These are phyloP conservation scores for Borostomias antarcticus DNA, from an alignment of 2,797 vertebrate genomes.

Conservation along the genomic window DNA sequence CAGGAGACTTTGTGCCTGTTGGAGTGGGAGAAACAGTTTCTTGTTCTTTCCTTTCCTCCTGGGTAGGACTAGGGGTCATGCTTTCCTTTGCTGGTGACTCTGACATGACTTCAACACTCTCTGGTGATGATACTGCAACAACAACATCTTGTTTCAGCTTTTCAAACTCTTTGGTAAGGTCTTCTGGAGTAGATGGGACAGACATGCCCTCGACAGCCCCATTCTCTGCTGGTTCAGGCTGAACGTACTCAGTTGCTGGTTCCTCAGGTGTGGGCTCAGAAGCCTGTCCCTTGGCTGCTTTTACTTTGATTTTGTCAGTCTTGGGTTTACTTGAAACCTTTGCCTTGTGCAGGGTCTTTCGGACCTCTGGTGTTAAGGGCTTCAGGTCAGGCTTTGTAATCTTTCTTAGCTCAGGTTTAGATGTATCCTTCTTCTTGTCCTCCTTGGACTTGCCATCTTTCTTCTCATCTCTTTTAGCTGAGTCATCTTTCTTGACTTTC, in stretches of 20 bases:
- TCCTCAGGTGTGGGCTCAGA: slow-evolving; percentile 56
- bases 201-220: slow-evolving; percentile 68
- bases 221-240: slow-evolving; percentile 55
- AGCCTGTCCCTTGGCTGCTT: slow-evolving; percentile 56
- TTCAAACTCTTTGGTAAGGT: slow-evolving; percentile 91
- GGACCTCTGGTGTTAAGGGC: slow-evolving; percentile 95
- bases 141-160: slow-evolving; percentile 76
- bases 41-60: slow-evolving; percentile 53
- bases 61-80: slow-evolving; percentile 39
- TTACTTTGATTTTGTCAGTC: slow-evolving; percentile 79
- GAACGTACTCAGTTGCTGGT: slow-evolving; percentile 40
- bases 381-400: slow-evolving; percentile 91
- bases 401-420: slow-evolving; percentile 89
- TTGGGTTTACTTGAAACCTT: slow-evolving; percentile 88
- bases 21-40: slow-evolving; percentile 44
- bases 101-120: slow-evolving; percentile 32
- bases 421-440: slow-evolving; percentile 87
- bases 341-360: slow-evolving; percentile 94
- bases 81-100: slow-evolving; percentile 41
- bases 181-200: slow-evolving; percentile 85
- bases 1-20: slow-evolving; percentile 54
- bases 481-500: slow-evolving; percentile 92
- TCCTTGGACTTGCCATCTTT: slow-evolving; percentile 88
- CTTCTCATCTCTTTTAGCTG: slow-evolving; percentile 89
- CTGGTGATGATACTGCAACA: slow-evolving; percentile 39